Evolutionary conservation across 2,797 vertebrate genomes (phyloP).

Genomic region (Dromococcyx pavoninus): DNA sequence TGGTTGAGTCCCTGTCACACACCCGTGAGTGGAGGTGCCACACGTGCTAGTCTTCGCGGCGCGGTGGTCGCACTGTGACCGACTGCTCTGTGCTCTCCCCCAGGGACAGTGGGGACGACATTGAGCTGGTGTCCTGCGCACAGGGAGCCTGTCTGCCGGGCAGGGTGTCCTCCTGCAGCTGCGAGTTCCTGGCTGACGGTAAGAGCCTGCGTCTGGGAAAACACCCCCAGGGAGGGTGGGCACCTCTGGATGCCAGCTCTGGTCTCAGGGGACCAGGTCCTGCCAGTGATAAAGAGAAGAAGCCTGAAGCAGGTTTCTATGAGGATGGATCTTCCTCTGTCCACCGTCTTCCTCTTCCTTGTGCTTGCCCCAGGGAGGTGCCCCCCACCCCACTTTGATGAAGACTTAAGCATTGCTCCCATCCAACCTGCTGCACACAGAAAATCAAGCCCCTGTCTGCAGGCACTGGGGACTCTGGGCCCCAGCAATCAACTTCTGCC

Average conservation of each 20-base stretch:
- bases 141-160: constrained; percentile 84
- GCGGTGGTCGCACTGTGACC: fast-evolving
- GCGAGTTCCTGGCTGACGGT: constrained; percentile 92
- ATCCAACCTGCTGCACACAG: neutral
- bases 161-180: constrained; percentile 90
- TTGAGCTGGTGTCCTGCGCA: constrained; percentile 88
- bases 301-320: neutral
- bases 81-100: neutral
- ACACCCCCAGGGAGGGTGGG: no score
- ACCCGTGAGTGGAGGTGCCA: neutral
- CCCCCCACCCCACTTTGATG: no score
- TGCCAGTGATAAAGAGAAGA: neutral
- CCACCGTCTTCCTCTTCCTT: neutral
- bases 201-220: neutral
- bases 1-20: fast-evolving
- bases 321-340: neutral
- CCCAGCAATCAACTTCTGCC: neutral
- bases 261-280: neutral
- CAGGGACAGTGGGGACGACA: constrained; percentile 95
- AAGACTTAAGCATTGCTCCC: neutral
- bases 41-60: fast-evolving
- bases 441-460: neutral
- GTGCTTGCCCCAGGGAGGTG: neutral
- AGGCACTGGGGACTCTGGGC: neutral
- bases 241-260: neutral